Percentiles rank a stretch among this genome's conserved stretches.
Conservation (phyloP, 23 tunicate species). For the Diplosoma virens region DNA sequence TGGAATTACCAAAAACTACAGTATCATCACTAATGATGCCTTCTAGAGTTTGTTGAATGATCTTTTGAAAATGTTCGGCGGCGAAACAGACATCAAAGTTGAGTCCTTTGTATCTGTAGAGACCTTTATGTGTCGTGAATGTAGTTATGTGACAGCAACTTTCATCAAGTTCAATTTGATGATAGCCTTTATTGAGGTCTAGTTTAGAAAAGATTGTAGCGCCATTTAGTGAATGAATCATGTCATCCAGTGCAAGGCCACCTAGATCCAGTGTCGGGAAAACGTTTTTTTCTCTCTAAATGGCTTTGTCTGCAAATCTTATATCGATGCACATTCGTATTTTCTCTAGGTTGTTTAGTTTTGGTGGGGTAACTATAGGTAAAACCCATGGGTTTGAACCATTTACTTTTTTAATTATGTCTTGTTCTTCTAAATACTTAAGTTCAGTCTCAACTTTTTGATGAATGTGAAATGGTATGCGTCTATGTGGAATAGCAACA, state of each 20-base stretch:
- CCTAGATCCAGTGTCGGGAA: conserved; percentile 34
- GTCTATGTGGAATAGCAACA: conserved; percentile 12
- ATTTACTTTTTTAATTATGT: conserved; percentile 29
- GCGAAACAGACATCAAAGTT: conserved; percentile 11
- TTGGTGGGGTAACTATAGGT: conserved; percentile 18
- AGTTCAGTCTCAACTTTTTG: conserved; percentile 16
- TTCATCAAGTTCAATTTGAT: conserved; percentile 31
- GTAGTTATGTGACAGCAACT: conserved; percentile 18
- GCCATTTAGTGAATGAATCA: conserved; percentile 15
- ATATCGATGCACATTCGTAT: background rate
- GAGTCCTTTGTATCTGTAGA: conserved; percentile 22
- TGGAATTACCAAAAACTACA: background rate
- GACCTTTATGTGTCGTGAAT: conserved; percentile 12
- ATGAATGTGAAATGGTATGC: conserved; percentile 24
- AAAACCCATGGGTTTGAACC: conserved; percentile 25
- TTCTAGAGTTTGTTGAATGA: background rate
- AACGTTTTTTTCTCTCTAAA: conserved; percentile 25
- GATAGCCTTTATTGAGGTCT: conserved; percentile 40
- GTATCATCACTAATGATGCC: conserved; percentile 12
- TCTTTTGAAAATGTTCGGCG: conserved; percentile 19
- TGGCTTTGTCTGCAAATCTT: background rate
- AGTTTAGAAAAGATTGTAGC: conserved; percentile 11
- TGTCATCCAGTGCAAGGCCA: no score
- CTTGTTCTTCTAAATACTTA: background rate
- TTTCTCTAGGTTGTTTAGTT: background rate